Conservation (phyloP, 92 coral and sea anemone species). For the Siderastrea radians region DNA sequence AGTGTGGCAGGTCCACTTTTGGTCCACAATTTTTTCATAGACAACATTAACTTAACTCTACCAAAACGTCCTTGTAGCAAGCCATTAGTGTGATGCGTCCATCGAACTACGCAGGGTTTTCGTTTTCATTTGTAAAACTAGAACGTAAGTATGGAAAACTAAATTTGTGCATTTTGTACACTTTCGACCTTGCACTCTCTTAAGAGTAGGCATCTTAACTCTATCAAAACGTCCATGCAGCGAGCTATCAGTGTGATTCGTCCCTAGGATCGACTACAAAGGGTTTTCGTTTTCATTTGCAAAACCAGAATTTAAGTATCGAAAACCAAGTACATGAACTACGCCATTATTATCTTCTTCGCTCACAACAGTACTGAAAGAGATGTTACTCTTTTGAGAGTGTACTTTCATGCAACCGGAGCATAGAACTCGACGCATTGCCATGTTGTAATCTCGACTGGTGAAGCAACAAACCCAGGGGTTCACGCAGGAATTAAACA, state of each 20-base stretch:
- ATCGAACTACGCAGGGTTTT: background rate
- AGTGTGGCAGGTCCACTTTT: too few relatives aligned
- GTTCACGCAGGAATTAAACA: conserved; percentile 86
- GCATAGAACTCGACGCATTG: background rate
- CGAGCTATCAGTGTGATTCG: too few relatives aligned
- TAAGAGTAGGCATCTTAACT: too few relatives aligned
- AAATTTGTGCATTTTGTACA: background rate
- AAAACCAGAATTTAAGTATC: background rate
- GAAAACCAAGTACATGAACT: background rate
- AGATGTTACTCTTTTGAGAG: background rate
- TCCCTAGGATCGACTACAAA: background rate
- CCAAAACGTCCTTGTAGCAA: too few relatives aligned
- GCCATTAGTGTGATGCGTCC: too few relatives aligned
- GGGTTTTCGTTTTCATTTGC: background rate
- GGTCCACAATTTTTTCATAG: too few relatives aligned
- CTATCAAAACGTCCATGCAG: too few relatives aligned
- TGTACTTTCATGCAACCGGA: background rate
- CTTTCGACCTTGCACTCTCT: too few relatives aligned
- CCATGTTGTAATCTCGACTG: conserved; percentile 66
- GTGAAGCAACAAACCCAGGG: conserved; percentile 86
- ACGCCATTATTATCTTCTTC: background rate
- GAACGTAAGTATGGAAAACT: background rate
- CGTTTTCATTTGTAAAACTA: background rate
- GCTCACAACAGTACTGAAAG: background rate
- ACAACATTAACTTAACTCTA: too few relatives aligned